phyloP scores from a whole-genome alignment of 2,113 vertebrate genomes.

The Alethe castanea region DNA sequence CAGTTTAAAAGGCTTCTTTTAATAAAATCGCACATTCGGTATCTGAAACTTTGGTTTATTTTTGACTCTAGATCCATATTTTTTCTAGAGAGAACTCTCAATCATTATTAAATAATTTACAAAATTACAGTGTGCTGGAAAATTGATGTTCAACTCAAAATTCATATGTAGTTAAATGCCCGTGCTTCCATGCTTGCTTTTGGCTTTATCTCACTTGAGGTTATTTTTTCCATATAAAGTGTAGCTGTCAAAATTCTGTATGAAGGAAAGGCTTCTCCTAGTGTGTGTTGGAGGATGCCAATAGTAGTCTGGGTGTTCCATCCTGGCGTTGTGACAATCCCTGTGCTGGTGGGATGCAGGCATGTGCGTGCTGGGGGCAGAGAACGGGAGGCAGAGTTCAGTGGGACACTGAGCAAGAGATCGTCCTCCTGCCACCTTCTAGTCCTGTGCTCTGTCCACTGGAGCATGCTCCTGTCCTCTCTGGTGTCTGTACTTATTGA shows the following conservation, averaged over 20 bases:
- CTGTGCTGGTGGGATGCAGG: background rate
- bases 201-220: background rate
- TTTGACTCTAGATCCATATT: background rate
- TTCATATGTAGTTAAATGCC: background rate
- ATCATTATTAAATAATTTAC: background rate
- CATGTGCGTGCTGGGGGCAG: rapidly evolving
- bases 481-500: background rate
- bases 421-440: background rate
- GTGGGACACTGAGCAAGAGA: background rate
- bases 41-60: background rate
- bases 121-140: background rate
- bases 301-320: background rate
- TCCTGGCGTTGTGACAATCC: rapidly evolving
- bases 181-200: background rate
- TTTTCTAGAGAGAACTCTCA: background rate
- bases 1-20: background rate
- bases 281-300: background rate
- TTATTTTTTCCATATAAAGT: background rate
- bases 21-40: background rate
- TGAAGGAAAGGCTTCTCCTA: background rate
- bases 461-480: background rate
- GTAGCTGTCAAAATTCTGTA: background rate
- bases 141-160: background rate
- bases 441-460: background rate
- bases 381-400: background rate